Evolutionary conservation across 2,888 invertebrate genomes (phyloP), one percentile per base, ranked within the genome.

Genomic region (Perizoma affinitatum): DNA sequence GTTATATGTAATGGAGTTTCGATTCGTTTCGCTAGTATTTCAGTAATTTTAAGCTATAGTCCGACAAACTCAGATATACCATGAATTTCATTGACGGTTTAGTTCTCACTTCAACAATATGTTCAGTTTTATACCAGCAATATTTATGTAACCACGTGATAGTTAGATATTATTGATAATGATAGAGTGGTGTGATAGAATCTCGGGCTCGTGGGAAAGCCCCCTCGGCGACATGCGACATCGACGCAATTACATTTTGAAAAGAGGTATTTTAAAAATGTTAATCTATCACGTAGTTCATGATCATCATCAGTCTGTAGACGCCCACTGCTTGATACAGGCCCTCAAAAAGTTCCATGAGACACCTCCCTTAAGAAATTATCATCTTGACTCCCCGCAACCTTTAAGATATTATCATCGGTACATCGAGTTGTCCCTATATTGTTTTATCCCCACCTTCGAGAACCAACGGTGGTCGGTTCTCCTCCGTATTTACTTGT

Each of bases 131-230:
- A 49, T 54, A 33, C 9, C 34, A 41, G 48, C 41, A 49, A 58
- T 54, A 53, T 54, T 44, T 22, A 9, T 43, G 0, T 0, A 5
- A 36, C 43, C 35, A 36, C 47, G 42, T 52, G 58, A 47, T 52
- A 43, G 8, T 47, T 41, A 46, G 33, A 36, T 38, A 38, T n/a
- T 42, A 10, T 47, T 10, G 47, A 34, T 52, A 55, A 46, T 57
- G 48, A 60, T 40, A 58, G 22, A 22, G 43, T 49, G 40, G 46
- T 58, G 50, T 34, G 49, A 54, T 55, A 54, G 53, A 62, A 62
- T 62, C 58, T 66, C 50, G 6, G 43, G 43, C 54, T 60, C 85
- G 88, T 88, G 88, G 82, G 88, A 88, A 87, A 84, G 65, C 76
- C 86, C 87, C 82, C 71, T 76, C 79, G 87, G 87, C 86, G 84